These are phyloP conservation scores for Anoncus sp. DNA, from an alignment of 2,888 invertebrate genomes.

Conservation along the genomic window DNA sequence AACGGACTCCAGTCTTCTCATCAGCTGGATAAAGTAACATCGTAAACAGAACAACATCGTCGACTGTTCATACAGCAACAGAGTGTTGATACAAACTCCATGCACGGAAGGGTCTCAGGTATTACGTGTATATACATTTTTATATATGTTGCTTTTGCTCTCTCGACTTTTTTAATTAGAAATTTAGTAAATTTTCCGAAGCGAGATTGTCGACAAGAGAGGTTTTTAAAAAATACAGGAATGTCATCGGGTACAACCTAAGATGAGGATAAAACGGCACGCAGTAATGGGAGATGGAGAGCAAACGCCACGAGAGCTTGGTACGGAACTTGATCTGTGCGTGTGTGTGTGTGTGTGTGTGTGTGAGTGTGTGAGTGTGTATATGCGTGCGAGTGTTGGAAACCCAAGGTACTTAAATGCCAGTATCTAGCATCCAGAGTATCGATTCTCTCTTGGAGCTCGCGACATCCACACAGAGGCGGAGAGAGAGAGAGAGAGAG, in stretches of 20 bases:
- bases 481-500: neutral
- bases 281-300: constrained; percentile 23
- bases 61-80: neutral
- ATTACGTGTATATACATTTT: neutral
- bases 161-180: constrained; percentile 39
- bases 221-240: neutral
- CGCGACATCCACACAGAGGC: constrained; percentile 4
- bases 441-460: constrained; percentile 52
- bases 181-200: constrained; percentile 47
- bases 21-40: neutral
- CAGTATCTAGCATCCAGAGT: constrained; percentile 46
- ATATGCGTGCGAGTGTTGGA: constrained; percentile 21
- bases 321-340: constrained; percentile 18
- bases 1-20: constrained; percentile 2
- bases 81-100: neutral
- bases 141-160: neutral
- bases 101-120: neutral
- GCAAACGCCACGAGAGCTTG: constrained; percentile 19
- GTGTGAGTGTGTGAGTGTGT: neutral
- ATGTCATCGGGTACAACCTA: neutral
- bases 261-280: constrained; percentile 4
- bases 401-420: constrained; percentile 48
- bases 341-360: neutral
- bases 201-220: constrained; percentile 8
- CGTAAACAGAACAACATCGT: constrained; percentile 38